A percentile compares a stretch with the other conserved stretches of the same genome.
Evolutionary conservation across 2,797 vertebrate species (phyloP).

Genomic region (Calcarius lapponicus): DNA sequence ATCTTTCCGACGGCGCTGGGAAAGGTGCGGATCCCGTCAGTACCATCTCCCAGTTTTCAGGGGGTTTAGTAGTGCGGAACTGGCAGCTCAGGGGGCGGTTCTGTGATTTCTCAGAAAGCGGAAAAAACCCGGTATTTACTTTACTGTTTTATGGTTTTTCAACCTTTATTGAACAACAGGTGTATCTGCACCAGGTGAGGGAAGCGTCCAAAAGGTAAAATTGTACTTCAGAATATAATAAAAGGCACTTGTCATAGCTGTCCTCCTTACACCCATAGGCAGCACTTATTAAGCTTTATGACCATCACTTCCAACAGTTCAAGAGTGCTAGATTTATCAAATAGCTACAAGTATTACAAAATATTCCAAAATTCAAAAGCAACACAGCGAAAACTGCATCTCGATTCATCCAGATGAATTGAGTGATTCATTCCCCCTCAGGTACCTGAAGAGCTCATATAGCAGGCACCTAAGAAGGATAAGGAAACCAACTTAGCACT

Average conservation of each 20-base stretch:
- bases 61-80: fast-evolving
- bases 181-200: not conserved
- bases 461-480: not conserved
- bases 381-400: not conserved
- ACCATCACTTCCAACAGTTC: not conserved
- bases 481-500: not conserved
- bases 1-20: fast-evolving
- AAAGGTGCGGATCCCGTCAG: fast-evolving
- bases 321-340: not conserved
- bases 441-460: not conserved
- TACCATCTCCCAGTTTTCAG: fast-evolving
- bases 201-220: fast-evolving
- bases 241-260: not conserved
- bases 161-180: not conserved
- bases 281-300: not conserved
- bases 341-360: not conserved
- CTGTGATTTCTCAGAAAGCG: not conserved
- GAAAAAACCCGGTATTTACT: fast-evolving
- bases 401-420: not conserved
- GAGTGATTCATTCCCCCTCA: not conserved
- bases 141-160: fast-evolving
- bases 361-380: not conserved
- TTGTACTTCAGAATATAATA: not conserved
- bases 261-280: not conserved
- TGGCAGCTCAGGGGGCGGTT: fast-evolving